Percentiles rank a stretch among this genome's conserved stretches.
Conservation (phyloP, 2,888 invertebrate genomes). For the Teleogryllus oceanicus region DNA sequence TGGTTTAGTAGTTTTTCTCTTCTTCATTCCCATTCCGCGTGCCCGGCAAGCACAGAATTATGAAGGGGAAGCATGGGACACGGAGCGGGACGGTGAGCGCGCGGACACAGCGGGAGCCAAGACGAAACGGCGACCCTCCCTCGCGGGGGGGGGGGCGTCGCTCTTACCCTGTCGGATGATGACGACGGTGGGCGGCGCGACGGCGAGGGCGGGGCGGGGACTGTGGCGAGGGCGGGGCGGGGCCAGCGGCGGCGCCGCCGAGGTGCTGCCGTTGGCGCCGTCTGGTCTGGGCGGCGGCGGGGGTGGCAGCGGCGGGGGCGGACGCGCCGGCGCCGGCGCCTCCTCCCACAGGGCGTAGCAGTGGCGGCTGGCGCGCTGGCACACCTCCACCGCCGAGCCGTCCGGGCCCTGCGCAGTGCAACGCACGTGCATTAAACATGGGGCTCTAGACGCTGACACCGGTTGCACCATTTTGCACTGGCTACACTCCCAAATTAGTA, state of each 20-base stretch:
- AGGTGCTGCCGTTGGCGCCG: background rate
- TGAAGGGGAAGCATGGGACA: too few species aligned
- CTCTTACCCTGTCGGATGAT: background rate
- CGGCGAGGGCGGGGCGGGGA: too few species aligned
- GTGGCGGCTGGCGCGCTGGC: constrained; percentile 50
- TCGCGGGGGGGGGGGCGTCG: background rate
- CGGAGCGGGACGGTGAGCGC: background rate
- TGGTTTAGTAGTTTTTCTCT: too few species aligned
- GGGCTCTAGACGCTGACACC: too few species aligned
- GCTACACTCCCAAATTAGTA: too few species aligned
- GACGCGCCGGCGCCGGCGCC: constrained; percentile 39
- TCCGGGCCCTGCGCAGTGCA: too few species aligned
- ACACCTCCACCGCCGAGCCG: constrained; percentile 34
- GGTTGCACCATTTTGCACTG: too few species aligned
- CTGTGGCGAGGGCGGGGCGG: background rate
- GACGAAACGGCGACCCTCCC: background rate
- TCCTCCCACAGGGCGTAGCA: constrained; percentile 73
- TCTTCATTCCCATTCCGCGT: too few species aligned
- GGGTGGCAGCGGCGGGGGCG: background rate
- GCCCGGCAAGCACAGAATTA: too few species aligned
- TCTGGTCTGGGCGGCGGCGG: background rate
- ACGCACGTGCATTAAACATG: too few species aligned
- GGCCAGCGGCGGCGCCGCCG: background rate
- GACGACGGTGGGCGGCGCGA: background rate
- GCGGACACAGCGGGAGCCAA: background rate